A percentile compares a stretch with the other conserved stretches of the same genome.
Evolutionary conservation across 2,888 invertebrate species (phyloP).

Genomic region (Ochropleura plecta): DNA sequence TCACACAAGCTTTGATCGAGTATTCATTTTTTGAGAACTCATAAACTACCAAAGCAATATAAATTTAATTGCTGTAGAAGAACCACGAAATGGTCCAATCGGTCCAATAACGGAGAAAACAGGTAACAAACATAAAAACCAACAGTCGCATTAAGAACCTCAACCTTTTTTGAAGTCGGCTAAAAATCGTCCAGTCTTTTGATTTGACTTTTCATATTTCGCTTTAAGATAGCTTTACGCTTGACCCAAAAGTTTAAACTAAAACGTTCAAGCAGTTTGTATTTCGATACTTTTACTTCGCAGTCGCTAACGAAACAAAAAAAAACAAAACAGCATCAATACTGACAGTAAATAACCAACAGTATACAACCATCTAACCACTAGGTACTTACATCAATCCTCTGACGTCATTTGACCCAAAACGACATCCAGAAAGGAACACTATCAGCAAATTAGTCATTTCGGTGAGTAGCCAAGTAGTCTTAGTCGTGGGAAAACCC

Average conservation of each 20-base stretch:
- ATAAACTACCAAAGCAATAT: no score
- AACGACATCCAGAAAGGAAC: constrained; percentile 25
- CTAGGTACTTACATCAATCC: neutral
- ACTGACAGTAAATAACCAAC: neutral
- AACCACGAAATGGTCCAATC: no score
- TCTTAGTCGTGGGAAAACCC: constrained; percentile 62
- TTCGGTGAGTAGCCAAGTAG: constrained; percentile 16
- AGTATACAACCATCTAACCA: neutral
- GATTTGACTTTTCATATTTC: no score
- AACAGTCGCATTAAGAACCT: no score
- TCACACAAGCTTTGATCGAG: no score
- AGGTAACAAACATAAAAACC: no score
- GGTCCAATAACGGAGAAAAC: no score
- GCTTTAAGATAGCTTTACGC: neutral
- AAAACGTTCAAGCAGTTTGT: neutral
- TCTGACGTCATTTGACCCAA: constrained; percentile 34
- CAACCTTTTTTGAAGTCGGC: no score
- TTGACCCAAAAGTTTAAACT: neutral
- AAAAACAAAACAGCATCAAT: constrained; percentile 6
- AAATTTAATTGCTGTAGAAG: no score
- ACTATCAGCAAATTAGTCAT: constrained; percentile 55
- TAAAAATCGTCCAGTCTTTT: no score
- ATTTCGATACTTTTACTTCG: neutral
- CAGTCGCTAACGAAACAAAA: neutral
- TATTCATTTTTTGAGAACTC: no score